Conservation (phyloP, 2,797 vertebrate species). For the Leucoraja ocellata region DNA sequence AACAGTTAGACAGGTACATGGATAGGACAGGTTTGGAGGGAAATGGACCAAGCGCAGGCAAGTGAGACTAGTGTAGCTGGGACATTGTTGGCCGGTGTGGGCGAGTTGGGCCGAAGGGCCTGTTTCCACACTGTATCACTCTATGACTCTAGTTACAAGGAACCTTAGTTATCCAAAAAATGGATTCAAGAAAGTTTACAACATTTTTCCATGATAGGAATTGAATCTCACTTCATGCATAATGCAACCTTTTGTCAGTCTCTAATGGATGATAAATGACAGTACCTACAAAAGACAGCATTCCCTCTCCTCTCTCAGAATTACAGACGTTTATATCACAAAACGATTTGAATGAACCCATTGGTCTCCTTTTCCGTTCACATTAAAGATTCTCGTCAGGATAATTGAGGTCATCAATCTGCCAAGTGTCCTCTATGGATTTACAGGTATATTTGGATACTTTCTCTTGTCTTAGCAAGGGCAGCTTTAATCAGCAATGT, state of each 20-base stretch:
- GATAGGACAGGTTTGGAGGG: no score
- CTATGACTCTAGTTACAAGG: background rate
- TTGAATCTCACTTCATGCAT: background rate
- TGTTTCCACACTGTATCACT: no score
- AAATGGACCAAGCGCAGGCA: no score
- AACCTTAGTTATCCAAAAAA: background rate
- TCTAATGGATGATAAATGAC: background rate
- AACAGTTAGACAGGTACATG: no score
- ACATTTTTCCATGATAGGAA: background rate
- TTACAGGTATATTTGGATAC: background rate
- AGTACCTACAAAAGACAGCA: background rate
- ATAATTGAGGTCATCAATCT: background rate
- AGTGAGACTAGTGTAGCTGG: no score
- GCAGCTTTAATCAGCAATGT: background rate
- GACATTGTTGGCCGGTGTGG: no score
- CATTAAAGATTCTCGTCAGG: background rate
- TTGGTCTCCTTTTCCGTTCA: background rate
- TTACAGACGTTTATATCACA: background rate
- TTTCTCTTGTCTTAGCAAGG: background rate
- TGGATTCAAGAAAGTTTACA: background rate
- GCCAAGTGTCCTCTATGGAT: background rate
- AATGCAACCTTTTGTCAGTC: conserved; percentile 7
- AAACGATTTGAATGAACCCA: background rate
- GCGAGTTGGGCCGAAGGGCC: no score
- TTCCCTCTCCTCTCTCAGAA: background rate